Base-by-base conservation (phyloP, 2,797 vertebrate genomes). In the Epinephelus coioides region DNA sequence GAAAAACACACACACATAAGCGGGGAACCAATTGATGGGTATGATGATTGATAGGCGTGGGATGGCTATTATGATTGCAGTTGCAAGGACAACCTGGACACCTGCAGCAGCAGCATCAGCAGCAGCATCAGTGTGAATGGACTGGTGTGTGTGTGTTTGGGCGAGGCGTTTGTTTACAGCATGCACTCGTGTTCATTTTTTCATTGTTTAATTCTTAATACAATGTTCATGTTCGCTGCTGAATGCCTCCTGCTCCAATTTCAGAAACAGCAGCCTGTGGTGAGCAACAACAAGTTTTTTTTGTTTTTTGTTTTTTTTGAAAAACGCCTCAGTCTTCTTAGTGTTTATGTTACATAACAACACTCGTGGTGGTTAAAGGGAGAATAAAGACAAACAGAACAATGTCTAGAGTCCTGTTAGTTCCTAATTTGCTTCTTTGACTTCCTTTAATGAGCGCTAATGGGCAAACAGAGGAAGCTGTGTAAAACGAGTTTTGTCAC, bases 21-120 rank as follows among this genome's bases (percentile, higher is more conserved):
- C 27, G 14, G 40, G 15, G 65, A 72, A 56, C 51, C 54, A 67
- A 46, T 38, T 76, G 84, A 91, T 63, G 59, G 57, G 46, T 69
- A 47, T 25, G 75, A 67, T 89, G 86, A 92, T 83, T 88, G 90
- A 91, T 84, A 68, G 82, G 69, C 67, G 82, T 56, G 27, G 83
- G 81, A 65, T 54, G 25, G 79, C 72, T 66, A 72, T 87, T 82
- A 69, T 81, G 69, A 84, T 69, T 74, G 56, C 69, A 40, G 70
- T 89, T 88, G 54, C 82, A 83, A 88, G 82, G 82, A 84, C 79
- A 70, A 65, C 51, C 55, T 47, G 68, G 69, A 85, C 64, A 83
- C 69, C 71, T 71, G 78, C 40, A 69, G 25, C 40, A 69, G 25
- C 53, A 69, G 5, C 47, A 54, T 56, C 43, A 69, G 25, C 40